Percentiles rank a stretch among this genome's conserved stretches.
Conservation (phyloP, 2,797 vertebrate genomes). For the Pseudochirops cupreus region DNA sequence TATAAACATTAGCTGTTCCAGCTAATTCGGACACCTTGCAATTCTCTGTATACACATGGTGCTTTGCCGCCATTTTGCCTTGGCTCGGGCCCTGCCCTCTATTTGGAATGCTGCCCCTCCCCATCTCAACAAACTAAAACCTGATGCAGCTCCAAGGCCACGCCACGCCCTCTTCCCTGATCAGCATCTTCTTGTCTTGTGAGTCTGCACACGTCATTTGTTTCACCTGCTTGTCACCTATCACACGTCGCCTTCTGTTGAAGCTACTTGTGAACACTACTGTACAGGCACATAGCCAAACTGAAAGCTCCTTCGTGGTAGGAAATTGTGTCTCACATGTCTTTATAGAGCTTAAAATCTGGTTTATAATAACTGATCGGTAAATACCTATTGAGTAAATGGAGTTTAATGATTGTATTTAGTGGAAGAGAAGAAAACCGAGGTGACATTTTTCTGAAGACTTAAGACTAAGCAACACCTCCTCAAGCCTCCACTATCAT, state of each 20-base stretch:
- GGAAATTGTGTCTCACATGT: not conserved
- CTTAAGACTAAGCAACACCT: constrained; percentile 14
- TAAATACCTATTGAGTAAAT: constrained; percentile 21
- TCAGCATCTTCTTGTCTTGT: not conserved
- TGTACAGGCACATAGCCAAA: not conserved
- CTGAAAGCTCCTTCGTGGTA: not conserved
- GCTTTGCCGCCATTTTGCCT: constrained; percentile 57
- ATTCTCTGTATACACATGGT: not conserved
- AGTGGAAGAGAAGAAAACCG: not conserved
- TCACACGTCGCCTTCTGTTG: not conserved
- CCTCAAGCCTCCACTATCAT: not conserved
- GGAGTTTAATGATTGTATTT: constrained; percentile 34
- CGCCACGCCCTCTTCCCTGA: not conserved
- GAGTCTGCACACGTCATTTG: not conserved
- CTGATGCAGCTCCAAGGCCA: not conserved
- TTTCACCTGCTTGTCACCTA: not conserved
- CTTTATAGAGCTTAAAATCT: not conserved
- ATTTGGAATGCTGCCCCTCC: not conserved
- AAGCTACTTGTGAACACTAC: not conserved
- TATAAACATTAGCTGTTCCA: not conserved
- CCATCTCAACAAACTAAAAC: not conserved
- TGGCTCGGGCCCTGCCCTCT: constrained; percentile 66
- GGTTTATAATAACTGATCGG: not conserved
- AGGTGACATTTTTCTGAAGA: constrained; percentile 21
- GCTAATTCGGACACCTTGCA: not conserved